Evolutionary conservation across 2,113 vertebrate genomes (phyloP), one percentile per base, ranked within the genome.

Genomic region (Silurus meridionalis): DNA sequence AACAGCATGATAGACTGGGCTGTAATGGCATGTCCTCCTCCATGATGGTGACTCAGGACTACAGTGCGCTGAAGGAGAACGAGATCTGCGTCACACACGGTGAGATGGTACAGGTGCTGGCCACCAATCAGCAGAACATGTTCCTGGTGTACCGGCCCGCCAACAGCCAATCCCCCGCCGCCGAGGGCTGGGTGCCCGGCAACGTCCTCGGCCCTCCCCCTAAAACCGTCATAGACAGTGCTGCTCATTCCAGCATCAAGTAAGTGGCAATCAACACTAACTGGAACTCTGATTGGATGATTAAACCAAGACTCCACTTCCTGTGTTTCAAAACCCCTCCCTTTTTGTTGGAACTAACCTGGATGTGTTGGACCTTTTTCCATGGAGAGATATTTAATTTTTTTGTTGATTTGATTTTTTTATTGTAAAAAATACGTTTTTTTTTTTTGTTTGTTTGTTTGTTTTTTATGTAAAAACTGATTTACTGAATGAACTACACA

Each of bases 91-190:
- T 99, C 89, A 95, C 95, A 87, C 97, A 97, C 92, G 98, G 98
- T 21, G 97, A 99, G 94, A 94, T 95, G 82, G 97, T 99, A 85
- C 98, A 99, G 91, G 94, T 99, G 92, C 96, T 99, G 89, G 96
- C 98, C 91, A 91, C 97, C 94, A 99, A 99, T 92, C 98, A 99
- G 95, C 98, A 99, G 95, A 99, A 98, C 94, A 98, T 99, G 97
- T 97, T 95, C 94, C 96, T 99, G 89, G 98, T 99, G 66, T 98
- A 96, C 94, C 97, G 98, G 85, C 95, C 97, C 0, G 97, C 97
- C 75, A 96, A 96, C 0, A 96, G 96, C 92, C 96, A 95, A 8
- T 99, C 97, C 14, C 98, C 98, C 0, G 97, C 98, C 0, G 98
- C 98, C 0, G 97, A 99, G 95, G 98, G 98, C 95, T 99, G 98